phyloP scores from a whole-genome alignment of 1,140 invertebrate genomes.

The Sarcophaga bullata region DNA sequence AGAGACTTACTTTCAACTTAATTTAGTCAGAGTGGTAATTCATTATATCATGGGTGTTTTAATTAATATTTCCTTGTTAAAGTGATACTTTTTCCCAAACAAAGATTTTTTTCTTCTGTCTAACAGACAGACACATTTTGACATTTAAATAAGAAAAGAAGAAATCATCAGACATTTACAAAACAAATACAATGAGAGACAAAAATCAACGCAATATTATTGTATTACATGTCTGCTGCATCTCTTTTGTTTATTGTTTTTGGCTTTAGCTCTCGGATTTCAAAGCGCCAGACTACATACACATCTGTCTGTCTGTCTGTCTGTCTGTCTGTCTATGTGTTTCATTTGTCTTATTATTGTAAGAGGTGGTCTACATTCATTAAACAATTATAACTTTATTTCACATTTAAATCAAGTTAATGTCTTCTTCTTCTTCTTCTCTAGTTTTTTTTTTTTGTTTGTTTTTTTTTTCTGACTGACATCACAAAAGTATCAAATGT shows the following conservation, averaged over 20 bases:
- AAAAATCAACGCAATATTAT: not conserved
- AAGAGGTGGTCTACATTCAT: slow-evolving; percentile 10
- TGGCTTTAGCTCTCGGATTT: slow-evolving; percentile 20
- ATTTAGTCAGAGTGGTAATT: too few relatives aligned
- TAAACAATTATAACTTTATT: slow-evolving; percentile 22
- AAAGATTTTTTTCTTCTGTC: not conserved
- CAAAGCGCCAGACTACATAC: slow-evolving; percentile 35
- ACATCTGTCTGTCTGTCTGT: not conserved
- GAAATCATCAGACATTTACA: not conserved
- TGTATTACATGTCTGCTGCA: not conserved
- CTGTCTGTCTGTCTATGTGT: not conserved
- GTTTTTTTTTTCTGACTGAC: not conserved
- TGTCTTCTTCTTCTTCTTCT: not conserved
- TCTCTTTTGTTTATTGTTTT: not conserved
- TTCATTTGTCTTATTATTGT: too few relatives aligned
- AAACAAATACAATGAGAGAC: not conserved
- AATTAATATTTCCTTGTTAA: too few relatives aligned
- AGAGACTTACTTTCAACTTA: too few relatives aligned
- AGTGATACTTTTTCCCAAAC: not conserved
- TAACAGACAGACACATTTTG: not conserved
- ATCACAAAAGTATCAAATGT: slow-evolving; percentile 7
- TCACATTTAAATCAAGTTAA: slow-evolving; percentile 24
- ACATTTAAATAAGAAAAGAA: not conserved
- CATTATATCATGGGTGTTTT: too few relatives aligned
- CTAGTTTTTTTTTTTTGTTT: too few relatives aligned